Evolutionary conservation across 2,113 vertebrate genomes (phyloP), one percentile per base, ranked within the genome.

Genomic region (Rhombomys opimus): DNA sequence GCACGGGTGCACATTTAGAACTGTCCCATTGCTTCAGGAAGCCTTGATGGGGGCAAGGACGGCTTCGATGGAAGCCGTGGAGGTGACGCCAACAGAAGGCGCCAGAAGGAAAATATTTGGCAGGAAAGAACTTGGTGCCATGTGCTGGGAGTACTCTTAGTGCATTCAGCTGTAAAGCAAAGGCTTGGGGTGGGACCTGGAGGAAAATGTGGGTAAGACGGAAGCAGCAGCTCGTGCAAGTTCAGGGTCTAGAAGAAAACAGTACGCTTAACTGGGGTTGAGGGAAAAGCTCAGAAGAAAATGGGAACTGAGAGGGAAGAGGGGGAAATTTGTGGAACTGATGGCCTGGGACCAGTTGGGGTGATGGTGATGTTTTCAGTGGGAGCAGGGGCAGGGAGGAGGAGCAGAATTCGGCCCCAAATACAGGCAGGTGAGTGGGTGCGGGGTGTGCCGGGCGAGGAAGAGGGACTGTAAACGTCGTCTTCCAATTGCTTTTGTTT

Each of bases 401-500:
- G 27, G 35, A 46, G 1, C 46, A 11, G 20, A 27, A 13, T 6
- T 5, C 2, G 22, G 68, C n/a, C 30, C 22, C 2, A 32, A 61
- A 13, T 7, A 41, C 23, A 87, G n/a, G 38, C 6, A 32, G 59
- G 15, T 38, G 67, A 11, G 25, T 10, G 46, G 67, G 23, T 54
- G 75, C 5, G 11, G 35, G 59, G 7, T 20, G 52, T 57, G 32
- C 15, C 3, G 2, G 27, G 50, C 10, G 76, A 32, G 18, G 78
- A 15, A 0, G 61, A 3, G 12, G 32, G 46, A 0, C 5, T 20
- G 82, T 27, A 68, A 23, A 30, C 7, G 22, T 7, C 4, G 3
- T 89, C 30, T 92, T 59, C 52, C 1, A 14, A 14, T 54, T 32
- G 18, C 41, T 20, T 86, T 80, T 78, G 6, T 78, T 38, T 63